Conservation (phyloP, 1,140 invertebrate species). For the Nebria ingens region DNA sequence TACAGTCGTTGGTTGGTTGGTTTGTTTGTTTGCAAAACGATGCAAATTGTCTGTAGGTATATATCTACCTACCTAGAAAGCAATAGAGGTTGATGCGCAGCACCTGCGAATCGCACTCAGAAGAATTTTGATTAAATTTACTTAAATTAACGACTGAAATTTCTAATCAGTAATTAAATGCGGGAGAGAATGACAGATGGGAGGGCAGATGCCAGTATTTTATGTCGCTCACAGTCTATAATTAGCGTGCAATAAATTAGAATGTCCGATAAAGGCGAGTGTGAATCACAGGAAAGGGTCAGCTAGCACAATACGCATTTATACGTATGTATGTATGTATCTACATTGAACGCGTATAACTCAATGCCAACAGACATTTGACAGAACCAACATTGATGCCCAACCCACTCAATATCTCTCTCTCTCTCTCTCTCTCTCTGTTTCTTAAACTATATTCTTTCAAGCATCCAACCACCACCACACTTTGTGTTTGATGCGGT, state of each 20-base stretch:
- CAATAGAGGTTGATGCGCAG: too few species aligned
- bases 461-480: too few species aligned
- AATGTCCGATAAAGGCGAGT: constrained; percentile 2
- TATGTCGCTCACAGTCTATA: constrained; percentile 2
- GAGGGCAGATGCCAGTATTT: neutral
- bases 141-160: neutral
- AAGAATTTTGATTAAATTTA: constrained; percentile 9
- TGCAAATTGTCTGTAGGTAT: too few species aligned
- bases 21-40: too few species aligned
- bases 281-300: constrained; percentile 5
- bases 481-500: too few species aligned
- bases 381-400: neutral
- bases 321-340: neutral
- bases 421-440: too few species aligned
- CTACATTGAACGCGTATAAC: neutral
- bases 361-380: neutral
- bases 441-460: too few species aligned
- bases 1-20: too few species aligned
- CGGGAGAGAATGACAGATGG: constrained; percentile 4
- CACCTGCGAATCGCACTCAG: too few species aligned
- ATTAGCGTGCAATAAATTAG: constrained; percentile 9
- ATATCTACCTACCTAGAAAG: too few species aligned
- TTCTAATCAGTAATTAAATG: constrained; percentile 9
- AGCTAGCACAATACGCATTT: neutral
- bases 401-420: neutral